These are phyloP conservation scores for Dinoponera quadriceps DNA, from an alignment of 1,140 invertebrate species.

Conservation along the genomic window DNA sequence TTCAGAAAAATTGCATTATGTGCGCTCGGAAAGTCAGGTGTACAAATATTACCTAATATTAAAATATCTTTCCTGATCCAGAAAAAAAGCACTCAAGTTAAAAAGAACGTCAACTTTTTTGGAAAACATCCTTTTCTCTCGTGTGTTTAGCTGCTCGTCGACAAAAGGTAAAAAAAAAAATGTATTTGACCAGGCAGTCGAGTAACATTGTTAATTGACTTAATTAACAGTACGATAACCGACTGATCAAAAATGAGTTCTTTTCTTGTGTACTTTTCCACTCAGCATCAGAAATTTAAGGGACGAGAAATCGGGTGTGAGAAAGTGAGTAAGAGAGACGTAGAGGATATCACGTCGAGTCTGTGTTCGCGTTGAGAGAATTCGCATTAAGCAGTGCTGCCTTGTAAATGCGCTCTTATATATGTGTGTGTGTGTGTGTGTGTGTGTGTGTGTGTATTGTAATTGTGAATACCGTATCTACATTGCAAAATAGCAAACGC, in stretches of 20 bases:
- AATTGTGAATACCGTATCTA: background rate
- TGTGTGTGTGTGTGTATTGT: background rate
- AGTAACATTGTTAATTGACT: background rate
- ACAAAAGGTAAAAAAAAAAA: background rate
- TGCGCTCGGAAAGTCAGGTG: conserved; percentile 3
- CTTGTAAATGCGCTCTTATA: conserved; percentile 2
- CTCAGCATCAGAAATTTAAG: background rate
- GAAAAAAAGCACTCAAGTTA: background rate
- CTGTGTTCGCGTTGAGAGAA: conserved; percentile 8
- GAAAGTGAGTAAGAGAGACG: background rate
- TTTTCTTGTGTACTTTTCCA: background rate
- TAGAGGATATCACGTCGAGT: too few species aligned
- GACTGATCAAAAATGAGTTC: background rate
- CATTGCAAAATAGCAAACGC: conserved; percentile 16
- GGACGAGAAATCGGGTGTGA: conserved; percentile 9
- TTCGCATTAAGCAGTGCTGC: background rate
- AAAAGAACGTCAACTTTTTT: background rate
- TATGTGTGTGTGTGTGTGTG: too few species aligned
- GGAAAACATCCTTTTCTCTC: background rate
- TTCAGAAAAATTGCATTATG: conserved; percentile 1
- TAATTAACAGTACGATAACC: background rate
- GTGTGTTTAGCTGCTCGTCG: background rate
- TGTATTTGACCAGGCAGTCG: background rate
- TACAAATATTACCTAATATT: conserved; percentile 3
- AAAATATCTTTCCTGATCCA: background rate